Percentiles rank a stretch among this genome's conserved stretches.
Evolutionary conservation across 2,113 vertebrate genomes (phyloP).

Genomic region (Trachemys scripta): DNA sequence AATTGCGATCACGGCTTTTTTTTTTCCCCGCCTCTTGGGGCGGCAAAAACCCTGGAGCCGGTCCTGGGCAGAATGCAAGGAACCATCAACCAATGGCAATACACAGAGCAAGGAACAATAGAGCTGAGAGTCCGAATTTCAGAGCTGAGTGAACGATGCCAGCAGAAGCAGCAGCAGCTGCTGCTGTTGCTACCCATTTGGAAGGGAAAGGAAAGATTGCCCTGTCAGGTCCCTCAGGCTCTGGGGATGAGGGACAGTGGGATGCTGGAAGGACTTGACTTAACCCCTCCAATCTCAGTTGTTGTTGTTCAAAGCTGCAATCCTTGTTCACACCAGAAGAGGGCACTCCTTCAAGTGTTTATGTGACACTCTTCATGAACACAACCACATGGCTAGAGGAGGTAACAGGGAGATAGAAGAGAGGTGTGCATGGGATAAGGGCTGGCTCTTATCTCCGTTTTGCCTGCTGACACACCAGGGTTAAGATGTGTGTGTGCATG

Average conservation of each 20-base stretch:
- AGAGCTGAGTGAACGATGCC: not conserved
- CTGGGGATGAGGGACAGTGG: not conserved
- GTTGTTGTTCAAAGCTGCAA: not conserved
- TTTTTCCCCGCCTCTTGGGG: too few species aligned
- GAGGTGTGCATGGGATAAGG: not conserved
- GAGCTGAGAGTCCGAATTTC: not conserved
- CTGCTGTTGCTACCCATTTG: not conserved
- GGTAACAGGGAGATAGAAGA: not conserved
- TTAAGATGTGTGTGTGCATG: not conserved
- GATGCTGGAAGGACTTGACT: not conserved
- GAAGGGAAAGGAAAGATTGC: not conserved
- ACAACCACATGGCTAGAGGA: not conserved
- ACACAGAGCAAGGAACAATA: not conserved
- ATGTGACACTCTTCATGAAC: not conserved
- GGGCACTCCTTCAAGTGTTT: accelerated
- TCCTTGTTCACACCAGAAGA: not conserved
- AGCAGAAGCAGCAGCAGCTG: not conserved
- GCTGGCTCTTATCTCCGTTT: not conserved
- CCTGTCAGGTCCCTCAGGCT: not conserved
- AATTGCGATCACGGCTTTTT: too few species aligned
- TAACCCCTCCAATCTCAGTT: not conserved
- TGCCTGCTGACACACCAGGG: not conserved
- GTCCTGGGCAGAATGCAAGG: not conserved
- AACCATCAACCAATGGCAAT: not conserved
- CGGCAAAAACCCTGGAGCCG: too few species aligned